These are phyloP conservation scores for Athene noctua DNA, from an alignment of 2,113 vertebrate species.

Conservation along the genomic window DNA sequence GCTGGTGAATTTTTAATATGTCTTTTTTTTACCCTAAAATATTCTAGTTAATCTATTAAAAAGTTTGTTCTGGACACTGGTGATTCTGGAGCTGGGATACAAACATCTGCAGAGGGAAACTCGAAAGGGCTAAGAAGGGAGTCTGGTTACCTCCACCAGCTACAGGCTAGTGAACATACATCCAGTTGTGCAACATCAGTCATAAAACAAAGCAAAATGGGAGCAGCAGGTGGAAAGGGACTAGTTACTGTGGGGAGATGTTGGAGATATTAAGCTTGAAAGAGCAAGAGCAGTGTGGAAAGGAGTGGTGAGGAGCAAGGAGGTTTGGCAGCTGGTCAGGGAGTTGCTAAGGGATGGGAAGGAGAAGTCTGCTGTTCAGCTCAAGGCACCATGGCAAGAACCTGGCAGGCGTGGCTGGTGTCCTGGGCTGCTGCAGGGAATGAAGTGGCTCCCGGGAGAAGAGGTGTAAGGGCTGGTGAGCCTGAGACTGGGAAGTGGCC, in stretches of 20 bases:
- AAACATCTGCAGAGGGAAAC: not conserved
- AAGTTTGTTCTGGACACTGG: not conserved
- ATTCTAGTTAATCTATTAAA: not conserved
- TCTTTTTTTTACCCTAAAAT: not conserved
- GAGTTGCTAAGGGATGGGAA: not conserved
- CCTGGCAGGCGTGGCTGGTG: not conserved
- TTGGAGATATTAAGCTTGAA: not conserved
- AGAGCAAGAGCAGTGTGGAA: not conserved
- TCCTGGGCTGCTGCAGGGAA: not conserved
- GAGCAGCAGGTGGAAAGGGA: not conserved
- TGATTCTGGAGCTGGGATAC: not conserved
- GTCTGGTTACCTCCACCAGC: not conserved
- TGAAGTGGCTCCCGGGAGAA: not conserved
- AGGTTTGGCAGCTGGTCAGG: not conserved
- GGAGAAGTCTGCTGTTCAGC: not conserved
- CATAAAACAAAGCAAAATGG: not conserved
- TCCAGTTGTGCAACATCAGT: not conserved
- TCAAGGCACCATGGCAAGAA: fast-evolving
- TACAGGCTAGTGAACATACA: not conserved
- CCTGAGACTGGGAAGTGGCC: not conserved
- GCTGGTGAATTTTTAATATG: not conserved
- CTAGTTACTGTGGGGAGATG: not conserved
- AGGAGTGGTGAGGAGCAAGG: not conserved
- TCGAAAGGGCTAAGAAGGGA: not conserved
- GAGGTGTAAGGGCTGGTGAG: not conserved